Evolutionary conservation across 2,888 invertebrate genomes (phyloP).

Genomic region (Caenorhabditis becei): DNA sequence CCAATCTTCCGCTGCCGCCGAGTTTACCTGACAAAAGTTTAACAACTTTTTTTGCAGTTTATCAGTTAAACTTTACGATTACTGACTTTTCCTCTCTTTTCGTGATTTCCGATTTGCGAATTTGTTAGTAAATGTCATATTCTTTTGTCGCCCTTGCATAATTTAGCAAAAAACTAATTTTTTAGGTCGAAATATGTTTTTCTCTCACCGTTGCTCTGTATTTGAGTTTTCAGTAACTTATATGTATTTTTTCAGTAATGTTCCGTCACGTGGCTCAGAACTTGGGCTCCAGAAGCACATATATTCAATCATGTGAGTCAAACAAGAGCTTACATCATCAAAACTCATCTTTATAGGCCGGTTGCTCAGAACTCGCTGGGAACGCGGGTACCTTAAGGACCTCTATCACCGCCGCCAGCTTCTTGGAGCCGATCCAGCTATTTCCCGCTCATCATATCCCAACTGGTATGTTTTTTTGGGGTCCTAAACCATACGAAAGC

Average conservation of each 20-base stretch:
- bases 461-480: slow-evolving; percentile 75
- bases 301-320: slow-evolving; percentile 61
- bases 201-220: slow-evolving; percentile 7
- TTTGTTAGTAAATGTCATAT: neutral
- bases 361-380: slow-evolving; percentile 74
- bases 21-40: slow-evolving; percentile 22
- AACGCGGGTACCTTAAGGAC: slow-evolving; percentile 78
- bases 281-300: slow-evolving; percentile 52
- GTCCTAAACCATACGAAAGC: slow-evolving; percentile 14
- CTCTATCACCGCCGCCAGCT: slow-evolving; percentile 78
- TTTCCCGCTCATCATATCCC: slow-evolving; percentile 75
- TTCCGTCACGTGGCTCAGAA: slow-evolving; percentile 62
- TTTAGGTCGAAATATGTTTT: too few species aligned
- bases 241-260: slow-evolving; percentile 47
- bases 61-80: neutral
- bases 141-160: too few species aligned
- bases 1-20: slow-evolving; percentile 23
- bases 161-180: too few species aligned
- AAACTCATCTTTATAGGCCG: slow-evolving; percentile 52
- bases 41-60: slow-evolving; percentile 8
- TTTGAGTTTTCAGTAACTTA: neutral
- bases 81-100: neutral
- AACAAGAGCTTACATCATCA: neutral
- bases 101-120: neutral
- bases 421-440: slow-evolving; percentile 77